Base-by-base conservation (phyloP, 2,113 vertebrate species). In the Pomatostomus ruficeps region DNA sequence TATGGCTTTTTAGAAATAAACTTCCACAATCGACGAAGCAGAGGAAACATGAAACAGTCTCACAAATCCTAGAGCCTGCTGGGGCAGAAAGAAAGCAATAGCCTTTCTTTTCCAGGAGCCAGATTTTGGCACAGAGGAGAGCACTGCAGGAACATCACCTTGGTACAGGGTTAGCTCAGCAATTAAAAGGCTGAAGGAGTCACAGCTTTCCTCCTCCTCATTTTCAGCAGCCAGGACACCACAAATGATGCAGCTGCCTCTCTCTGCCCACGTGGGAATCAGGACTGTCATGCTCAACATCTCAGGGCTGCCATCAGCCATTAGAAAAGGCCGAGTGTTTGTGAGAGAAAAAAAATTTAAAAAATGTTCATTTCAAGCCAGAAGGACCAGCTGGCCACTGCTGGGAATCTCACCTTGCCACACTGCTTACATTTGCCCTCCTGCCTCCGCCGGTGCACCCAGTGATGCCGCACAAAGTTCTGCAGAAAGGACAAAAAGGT, bases 341-440 rank as follows among this genome's bases (percentile, higher is more conserved):
- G 35, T 40, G 14, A 67, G 0, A 63, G 51, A 59, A 70, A 54
- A 58, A n/a, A n/a, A n/a, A n/a, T n/a, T n/a, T n/a, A n/a, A n/a
- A n/a, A n/a, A n/a, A n/a, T n/a, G n/a, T n/a, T n/a, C n/a, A n/a
- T n/a, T n/a, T n/a, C n/a, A n/a, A n/a, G n/a, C n/a, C n/a, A n/a
- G n/a, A 77, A 72, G 52, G 20, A 72, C 18, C 25, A 28, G 12
- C 28, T 9, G 31, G 8, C 11, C 68, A 36, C 45, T 26, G 42
- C 12, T 55, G 61, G 20, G 48, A 49, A 49, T 49, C 97, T 95
- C 96, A 99, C 99, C 99, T 99, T 99, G 55, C 99, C 99, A 96
- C 99, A 99, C 93, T 99, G 99, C 96, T 98, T 98, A 93, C 99
- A 99, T 72, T 99, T 99, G 13, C 99, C 99, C 75, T 99, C 99